A percentile compares a stretch with the other conserved stretches of the same genome.
Evolutionary conservation across 2,113 vertebrate species (phyloP).

Genomic region (Narcine bancroftii): DNA sequence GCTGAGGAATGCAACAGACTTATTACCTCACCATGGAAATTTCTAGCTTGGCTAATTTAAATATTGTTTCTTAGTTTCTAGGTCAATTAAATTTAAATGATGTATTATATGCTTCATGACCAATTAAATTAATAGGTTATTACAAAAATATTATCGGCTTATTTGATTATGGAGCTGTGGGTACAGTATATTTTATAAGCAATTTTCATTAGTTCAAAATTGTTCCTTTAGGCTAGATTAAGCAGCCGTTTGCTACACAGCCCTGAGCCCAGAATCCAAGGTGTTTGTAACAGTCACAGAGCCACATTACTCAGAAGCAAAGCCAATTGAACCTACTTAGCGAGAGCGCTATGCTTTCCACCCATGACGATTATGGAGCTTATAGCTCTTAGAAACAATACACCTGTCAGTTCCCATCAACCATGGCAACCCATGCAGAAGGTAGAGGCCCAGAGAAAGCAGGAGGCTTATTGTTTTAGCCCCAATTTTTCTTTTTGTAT

Average conservation of each 20-base stretch:
- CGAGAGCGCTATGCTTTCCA: conserved; percentile 85
- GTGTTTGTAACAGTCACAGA: conserved; percentile 76
- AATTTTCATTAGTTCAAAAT: conserved; percentile 94
- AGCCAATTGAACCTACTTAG: conserved; percentile 98
- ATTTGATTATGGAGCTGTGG: conserved; percentile 96
- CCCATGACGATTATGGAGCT: conserved; percentile 87
- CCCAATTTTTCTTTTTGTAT: conserved; percentile 69
- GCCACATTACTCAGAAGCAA: conserved; percentile 92
- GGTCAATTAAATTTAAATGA: conserved; percentile 98
- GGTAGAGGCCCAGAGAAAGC: conserved; percentile 73
- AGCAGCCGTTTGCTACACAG: conserved; percentile 79
- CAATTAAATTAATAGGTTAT: conserved; percentile 99
- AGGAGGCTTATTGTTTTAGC: conserved; percentile 75
- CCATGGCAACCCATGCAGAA: conserved; percentile 87
- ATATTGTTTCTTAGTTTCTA: conserved; percentile 95
- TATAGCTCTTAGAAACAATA: conserved; percentile 94
- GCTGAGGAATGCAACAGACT: conserved; percentile 60
- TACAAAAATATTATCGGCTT: conserved; percentile 80
- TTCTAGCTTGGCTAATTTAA: conserved; percentile 81
- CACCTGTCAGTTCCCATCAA: conserved; percentile 95
- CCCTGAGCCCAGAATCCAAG: conserved; percentile 79
- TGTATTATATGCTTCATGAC: conserved; percentile 95
- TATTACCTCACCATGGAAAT: conserved; percentile 75
- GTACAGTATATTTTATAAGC: conserved; percentile 98
- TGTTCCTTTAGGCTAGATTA: conserved; percentile 94